Percentiles rank a stretch among this genome's conserved stretches.
Conservation (phyloP, 2,113 vertebrate species). For the Atractosteus spatula region DNA sequence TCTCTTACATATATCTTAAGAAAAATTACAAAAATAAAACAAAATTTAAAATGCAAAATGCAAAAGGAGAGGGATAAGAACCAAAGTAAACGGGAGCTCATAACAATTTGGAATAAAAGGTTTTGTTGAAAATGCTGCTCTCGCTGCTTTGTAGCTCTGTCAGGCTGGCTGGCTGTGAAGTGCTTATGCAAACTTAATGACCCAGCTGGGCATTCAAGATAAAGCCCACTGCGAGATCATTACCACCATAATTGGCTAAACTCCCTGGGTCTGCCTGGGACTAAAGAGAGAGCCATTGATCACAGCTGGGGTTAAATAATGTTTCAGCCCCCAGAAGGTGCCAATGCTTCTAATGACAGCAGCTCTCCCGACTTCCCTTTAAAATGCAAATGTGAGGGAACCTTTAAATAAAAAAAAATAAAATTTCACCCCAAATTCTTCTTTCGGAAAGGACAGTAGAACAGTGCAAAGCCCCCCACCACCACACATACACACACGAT, state of each 20-base stretch:
- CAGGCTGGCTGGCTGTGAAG: not conserved
- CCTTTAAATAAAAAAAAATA: not conserved
- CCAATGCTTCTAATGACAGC: not conserved
- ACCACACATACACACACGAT: no score
- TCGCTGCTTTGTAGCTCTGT: not conserved
- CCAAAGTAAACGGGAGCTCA: no score
- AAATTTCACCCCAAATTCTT: no score
- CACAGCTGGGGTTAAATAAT: conserved; percentile 2
- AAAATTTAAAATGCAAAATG: no score
- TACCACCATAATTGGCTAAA: not conserved
- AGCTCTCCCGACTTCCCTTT: not conserved
- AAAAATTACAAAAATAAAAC: no score
- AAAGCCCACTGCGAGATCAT: not conserved
- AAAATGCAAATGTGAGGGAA: not conserved
- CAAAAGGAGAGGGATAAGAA: no score
- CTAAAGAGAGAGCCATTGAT: conserved; percentile 1
- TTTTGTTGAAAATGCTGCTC: no score
- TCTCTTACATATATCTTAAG: no score
- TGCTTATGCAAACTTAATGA: conserved; percentile 5
- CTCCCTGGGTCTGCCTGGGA: not conserved
- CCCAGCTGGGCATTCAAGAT: not conserved
- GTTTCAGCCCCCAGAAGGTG: conserved; percentile 1
- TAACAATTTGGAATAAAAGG: no score
- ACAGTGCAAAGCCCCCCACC: no score
- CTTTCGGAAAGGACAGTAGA: no score